phyloP scores from a whole-genome alignment of 2,113 vertebrate genomes.

The Aix galericulata region DNA sequence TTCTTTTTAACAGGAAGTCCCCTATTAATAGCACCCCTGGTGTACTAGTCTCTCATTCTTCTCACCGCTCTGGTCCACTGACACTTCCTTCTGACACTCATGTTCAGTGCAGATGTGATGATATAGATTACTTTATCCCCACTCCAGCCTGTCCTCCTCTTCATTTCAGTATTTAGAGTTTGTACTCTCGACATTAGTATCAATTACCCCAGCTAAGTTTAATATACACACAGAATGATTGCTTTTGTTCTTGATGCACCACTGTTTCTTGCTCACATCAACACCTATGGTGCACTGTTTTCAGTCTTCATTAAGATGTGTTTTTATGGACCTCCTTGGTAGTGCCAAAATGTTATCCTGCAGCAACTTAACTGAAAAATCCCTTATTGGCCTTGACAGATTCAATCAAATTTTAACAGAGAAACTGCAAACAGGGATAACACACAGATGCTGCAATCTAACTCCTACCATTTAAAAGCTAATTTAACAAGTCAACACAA shows the following conservation, averaged over 20 bases:
- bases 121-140: neutral
- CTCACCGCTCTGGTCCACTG: neutral
- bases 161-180: neutral
- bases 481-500: neutral
- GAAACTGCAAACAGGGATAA: neutral
- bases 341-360: neutral
- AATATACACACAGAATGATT: neutral
- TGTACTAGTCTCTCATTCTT: neutral
- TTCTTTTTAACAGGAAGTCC: neutral
- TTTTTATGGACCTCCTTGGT: accelerated
- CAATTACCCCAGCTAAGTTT: neutral
- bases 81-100: neutral
- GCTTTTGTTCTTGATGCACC: neutral
- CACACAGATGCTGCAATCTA: neutral
- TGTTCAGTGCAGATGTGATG: neutral
- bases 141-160: neutral
- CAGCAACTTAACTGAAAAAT: neutral
- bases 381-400: neutral
- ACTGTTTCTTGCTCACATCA: neutral
- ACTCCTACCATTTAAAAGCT: neutral
- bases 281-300: accelerated
- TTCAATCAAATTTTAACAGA: neutral
- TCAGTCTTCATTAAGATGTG: neutral
- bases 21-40: neutral
- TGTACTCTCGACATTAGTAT: neutral